These are phyloP conservation scores for Okapia johnstoni DNA, from an alignment of 2,113 vertebrate genomes.

Conservation along the genomic window DNA sequence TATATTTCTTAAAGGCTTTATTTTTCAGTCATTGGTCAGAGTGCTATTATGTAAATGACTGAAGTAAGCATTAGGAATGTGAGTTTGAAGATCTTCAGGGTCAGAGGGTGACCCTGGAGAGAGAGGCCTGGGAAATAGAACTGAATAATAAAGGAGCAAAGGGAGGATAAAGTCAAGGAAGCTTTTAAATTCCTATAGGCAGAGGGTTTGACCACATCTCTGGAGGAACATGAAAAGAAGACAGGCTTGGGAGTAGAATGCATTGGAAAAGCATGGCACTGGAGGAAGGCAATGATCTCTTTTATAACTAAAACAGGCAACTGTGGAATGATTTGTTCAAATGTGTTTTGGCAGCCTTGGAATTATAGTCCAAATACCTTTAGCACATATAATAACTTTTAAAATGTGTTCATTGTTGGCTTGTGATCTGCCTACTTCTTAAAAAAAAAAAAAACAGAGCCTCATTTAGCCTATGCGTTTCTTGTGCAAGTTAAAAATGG, in stretches of 20 bases:
- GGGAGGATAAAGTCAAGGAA: not conserved
- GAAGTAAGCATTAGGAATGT: constrained; percentile 22
- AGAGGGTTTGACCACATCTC: not conserved
- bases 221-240: constrained; percentile 2
- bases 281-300: not conserved
- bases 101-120: not conserved
- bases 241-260: not conserved
- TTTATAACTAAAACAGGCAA: constrained; percentile 28
- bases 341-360: constrained; percentile 5
- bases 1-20: constrained; percentile 38
- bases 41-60: constrained; percentile 37
- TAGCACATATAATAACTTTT: not conserved
- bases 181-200: not conserved
- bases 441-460: not conserved
- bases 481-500: not conserved
- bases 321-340: not conserved
- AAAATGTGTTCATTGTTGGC: not conserved
- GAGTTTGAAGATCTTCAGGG: not conserved
- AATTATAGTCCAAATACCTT: not conserved
- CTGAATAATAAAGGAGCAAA: not conserved
- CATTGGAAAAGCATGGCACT: not conserved
- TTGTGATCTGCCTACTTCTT: not conserved
- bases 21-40: constrained; percentile 45
- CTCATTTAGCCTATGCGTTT: not conserved
- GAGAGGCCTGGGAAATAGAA: not conserved